Evolutionary conservation across 2,888 invertebrate species (phyloP).

Genomic region (Sphaerophoria rueppellii): DNA sequence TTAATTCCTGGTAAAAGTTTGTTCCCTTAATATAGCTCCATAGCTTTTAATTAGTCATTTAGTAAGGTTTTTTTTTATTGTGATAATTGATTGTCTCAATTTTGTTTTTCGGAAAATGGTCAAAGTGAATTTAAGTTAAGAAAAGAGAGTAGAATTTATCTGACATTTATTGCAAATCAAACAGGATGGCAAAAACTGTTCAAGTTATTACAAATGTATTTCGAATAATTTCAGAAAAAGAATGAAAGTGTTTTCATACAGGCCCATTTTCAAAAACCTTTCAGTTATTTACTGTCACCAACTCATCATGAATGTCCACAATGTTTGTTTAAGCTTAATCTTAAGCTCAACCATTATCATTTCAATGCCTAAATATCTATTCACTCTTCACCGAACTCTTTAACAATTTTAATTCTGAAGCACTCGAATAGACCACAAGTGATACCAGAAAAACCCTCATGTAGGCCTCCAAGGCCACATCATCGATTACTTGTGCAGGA

Average conservation of each 20-base stretch:
- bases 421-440: constrained; percentile 43
- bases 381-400: constrained; percentile 22
- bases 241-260: too few species aligned
- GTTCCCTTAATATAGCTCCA: constrained; percentile 41
- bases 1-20: constrained; percentile 23
- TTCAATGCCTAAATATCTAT: constrained; percentile 41
- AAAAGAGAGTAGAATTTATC: too few species aligned
- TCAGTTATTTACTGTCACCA: neutral
- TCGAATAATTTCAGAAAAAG: too few species aligned
- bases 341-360: constrained; percentile 54
- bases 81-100: neutral
- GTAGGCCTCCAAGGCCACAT: constrained; percentile 34
- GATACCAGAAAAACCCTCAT: constrained; percentile 24
- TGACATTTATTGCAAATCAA: too few species aligned
- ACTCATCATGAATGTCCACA: neutral
- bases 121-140: too few species aligned
- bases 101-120: too few species aligned
- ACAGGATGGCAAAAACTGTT: too few species aligned
- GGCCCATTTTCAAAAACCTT: too few species aligned
- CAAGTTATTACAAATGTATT: too few species aligned
- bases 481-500: constrained; percentile 48
- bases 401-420: constrained; percentile 34
- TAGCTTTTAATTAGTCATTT: constrained; percentile 43
- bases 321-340: constrained; percentile 32
- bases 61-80: neutral